Base-by-base conservation (phyloP, 2,888 invertebrate genomes). In the Unio pictorum region DNA sequence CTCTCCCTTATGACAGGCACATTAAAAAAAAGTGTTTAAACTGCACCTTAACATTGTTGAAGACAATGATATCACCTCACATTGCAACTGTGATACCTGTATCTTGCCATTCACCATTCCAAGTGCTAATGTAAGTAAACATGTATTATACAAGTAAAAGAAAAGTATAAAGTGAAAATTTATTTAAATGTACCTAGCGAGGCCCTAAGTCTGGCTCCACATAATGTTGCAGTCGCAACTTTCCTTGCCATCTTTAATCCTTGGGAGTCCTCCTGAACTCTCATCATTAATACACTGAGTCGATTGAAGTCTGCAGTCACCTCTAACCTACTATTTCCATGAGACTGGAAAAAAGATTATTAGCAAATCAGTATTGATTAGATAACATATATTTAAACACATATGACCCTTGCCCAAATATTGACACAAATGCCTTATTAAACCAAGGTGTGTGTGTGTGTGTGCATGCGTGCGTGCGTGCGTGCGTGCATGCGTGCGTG, bases 271-370 rank as follows among this genome's bases (percentile, higher is more conserved):
- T 94, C 92, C 26, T 95, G 93, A 1, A 95, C 95, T 72, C 97
- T 92, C 76, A 98, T 91, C 77, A 98, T 91, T 69, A 98, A 91
- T 73, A 98, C 94, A 89, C 96, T 97, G 71, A 98, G 91, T 18
- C 97, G 93, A 90, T 96, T 95, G 89, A 98, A 98, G 89, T 98
- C 97, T 86, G 98, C 97, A 34, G 95, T 95, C 34, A 97, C 93
- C 63, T 81, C 81, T 34, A 69, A 62, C 45, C 67, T 73, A 45
- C 45, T 45, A 15, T 45, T 45, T 11, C 45, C 45, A 11, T 2
- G 45, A 45, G 45, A 15, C 45, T 45, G 15, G 11, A 45, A 45
- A 45, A 45, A 45, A 45, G 45, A 45, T 45, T 34, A 15, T 45
- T 15, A 15, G 45, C 45, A 45, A 45, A 45, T 15, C 11, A 45